These are phyloP conservation scores for Calameuta idolon DNA, from an alignment of 2,888 invertebrate species.

Conservation along the genomic window DNA sequence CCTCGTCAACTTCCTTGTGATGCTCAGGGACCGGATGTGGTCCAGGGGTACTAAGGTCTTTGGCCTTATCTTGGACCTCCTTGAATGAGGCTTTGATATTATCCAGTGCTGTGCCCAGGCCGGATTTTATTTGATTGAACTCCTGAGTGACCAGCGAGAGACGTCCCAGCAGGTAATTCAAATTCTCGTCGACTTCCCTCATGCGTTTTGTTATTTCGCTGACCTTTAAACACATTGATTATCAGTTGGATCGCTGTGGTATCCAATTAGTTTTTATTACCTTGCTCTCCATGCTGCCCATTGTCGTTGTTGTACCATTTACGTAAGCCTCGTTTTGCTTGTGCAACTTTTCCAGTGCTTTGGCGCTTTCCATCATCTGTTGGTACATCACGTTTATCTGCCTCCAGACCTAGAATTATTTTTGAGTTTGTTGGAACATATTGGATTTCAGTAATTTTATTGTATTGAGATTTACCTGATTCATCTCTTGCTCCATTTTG, in stretches of 20 bases:
- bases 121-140: conserved; percentile 83
- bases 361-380: conserved; percentile 82
- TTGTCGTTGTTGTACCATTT: conserved; percentile 80
- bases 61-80: conserved; percentile 71
- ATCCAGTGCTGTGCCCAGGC: conserved; percentile 79
- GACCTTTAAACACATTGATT: conserved; percentile 69
- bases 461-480: conserved; percentile 68
- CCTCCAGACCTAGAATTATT: conserved; percentile 77
- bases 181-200: conserved; percentile 82
- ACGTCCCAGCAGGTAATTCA: conserved; percentile 85
- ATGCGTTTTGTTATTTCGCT: conserved; percentile 82
- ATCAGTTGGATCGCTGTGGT: background rate
- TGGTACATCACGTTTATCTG: conserved; percentile 91
- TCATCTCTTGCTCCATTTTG: conserved; percentile 83
- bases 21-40: conserved; percentile 66
- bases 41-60: conserved; percentile 62
- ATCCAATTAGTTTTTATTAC: conserved; percentile 58
- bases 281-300: conserved; percentile 84
- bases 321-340: conserved; percentile 83
- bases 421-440: background rate
- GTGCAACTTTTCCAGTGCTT: conserved; percentile 80
- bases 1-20: conserved; percentile 51
- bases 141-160: conserved; percentile 86
- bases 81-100: conserved; percentile 77
- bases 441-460: background rate